Evolutionary conservation across 2,113 vertebrate species (phyloP).

Genomic region (Archocentrus centrarchus): DNA sequence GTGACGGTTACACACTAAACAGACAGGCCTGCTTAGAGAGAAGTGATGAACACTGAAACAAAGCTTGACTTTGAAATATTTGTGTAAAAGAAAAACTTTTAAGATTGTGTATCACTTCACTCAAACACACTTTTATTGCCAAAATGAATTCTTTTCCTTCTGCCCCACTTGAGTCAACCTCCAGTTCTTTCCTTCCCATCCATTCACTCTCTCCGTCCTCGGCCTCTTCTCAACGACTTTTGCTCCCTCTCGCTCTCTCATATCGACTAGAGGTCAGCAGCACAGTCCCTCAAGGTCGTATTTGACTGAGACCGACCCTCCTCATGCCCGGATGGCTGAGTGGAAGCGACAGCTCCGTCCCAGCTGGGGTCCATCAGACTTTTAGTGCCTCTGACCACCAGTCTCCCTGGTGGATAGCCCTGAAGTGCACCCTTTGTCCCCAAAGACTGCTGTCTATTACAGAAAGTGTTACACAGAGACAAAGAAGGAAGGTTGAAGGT

Average conservation of each 20-base stretch:
- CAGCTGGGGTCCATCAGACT: slow-evolving; percentile 62
- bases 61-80: neutral
- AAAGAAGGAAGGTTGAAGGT: neutral
- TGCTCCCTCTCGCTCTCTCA: slow-evolving; percentile 8
- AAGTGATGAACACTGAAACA: neutral
- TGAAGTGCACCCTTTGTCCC: slow-evolving; percentile 52
- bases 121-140: neutral
- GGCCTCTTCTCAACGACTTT: neutral
- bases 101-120: slow-evolving; percentile 8
- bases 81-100: neutral
- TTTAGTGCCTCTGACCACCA: slow-evolving; percentile 73
- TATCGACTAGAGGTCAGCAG: slow-evolving; percentile 57
- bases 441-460: slow-evolving; percentile 32
- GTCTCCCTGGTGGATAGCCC: slow-evolving; percentile 50
- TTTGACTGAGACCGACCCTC: slow-evolving; percentile 42
- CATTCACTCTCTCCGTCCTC: neutral
- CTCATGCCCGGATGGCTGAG: slow-evolving; percentile 68
- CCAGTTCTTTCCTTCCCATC: neutral
- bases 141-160: neutral
- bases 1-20: no score
- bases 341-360: slow-evolving; percentile 70
- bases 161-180: neutral
- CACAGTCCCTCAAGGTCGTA: slow-evolving; percentile 69
- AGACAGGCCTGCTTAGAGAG: neutral
- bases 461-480: slow-evolving; percentile 11